These are phyloP conservation scores for Solea senegalensis DNA, from an alignment of 2,113 vertebrate genomes.

Conservation along the genomic window DNA sequence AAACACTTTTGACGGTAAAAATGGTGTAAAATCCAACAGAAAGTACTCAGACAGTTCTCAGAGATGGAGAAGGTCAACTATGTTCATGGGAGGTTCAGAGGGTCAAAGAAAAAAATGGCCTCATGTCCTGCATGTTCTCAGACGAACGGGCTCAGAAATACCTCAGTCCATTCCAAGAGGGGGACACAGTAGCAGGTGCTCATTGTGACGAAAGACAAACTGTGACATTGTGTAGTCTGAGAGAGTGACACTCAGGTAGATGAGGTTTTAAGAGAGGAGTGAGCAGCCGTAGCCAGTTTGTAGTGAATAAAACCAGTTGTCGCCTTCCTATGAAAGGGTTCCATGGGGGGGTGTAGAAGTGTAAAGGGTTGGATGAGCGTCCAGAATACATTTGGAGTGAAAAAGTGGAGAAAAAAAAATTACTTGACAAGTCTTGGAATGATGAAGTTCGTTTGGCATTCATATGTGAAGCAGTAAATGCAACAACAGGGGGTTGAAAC, in stretches of 20 bases:
- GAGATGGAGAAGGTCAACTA: constrained; percentile 71
- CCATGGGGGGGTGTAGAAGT: constrained; percentile 18
- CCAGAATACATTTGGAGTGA: constrained; percentile 63
- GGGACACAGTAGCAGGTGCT: constrained; percentile 64
- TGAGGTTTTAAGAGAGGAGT: constrained; percentile 65
- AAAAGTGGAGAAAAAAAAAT: constrained; percentile 53
- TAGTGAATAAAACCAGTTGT: constrained; percentile 62
- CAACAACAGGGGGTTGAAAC: constrained; percentile 34
- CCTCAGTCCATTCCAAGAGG: constrained; percentile 69
- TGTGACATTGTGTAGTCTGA: constrained; percentile 51
- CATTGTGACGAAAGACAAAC: constrained; percentile 55
- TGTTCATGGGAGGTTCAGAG: constrained; percentile 77
- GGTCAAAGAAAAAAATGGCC: constrained; percentile 70
- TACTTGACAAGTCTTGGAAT: constrained; percentile 67
- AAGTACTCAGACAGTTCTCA: constrained; percentile 63
- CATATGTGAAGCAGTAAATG: constrained; percentile 48
- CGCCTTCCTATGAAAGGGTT: constrained; percentile 63
- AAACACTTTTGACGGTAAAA: constrained; percentile 61
- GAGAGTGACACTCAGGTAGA: constrained; percentile 60
- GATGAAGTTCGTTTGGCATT: constrained; percentile 64
- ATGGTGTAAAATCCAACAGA: constrained; percentile 65
- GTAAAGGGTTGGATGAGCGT: constrained; percentile 48
- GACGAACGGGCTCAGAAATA: constrained; percentile 69
- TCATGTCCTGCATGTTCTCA: constrained; percentile 66
- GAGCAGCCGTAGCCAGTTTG: constrained; percentile 65